Base-by-base conservation (phyloP, 1,140 invertebrate genomes). In the Drosophila sp. region DNA sequence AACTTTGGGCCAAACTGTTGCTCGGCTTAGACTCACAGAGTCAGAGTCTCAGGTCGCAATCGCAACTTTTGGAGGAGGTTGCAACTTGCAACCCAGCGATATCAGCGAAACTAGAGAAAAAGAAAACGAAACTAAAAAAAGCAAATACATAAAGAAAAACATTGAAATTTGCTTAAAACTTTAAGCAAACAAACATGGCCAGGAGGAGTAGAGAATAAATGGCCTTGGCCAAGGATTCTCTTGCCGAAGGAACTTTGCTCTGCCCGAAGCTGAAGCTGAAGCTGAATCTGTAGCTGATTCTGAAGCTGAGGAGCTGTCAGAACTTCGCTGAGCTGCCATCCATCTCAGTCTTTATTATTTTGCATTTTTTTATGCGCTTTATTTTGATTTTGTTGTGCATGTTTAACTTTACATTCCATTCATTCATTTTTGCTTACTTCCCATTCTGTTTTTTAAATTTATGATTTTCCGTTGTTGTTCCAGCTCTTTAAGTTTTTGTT, bases 1-100 rank as follows among this genome's bases (percentile, higher is more conserved):
- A 78, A 86, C 83, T 86, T 86, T 86, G 51, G 16, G 78, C 78
- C 83, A 82, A 86, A 86, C 81, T 86, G 81, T 86, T 86, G 81
- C 81, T 75, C 50, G 13, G 70, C 43, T 62, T 51, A 56, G 27
- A 57, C 54, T 53, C 56, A 2, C 21, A 21, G 21, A 21, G 1
- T 21, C 21, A 21, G 21, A 21, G 1, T 21, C 21, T 21, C 21
- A 61, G 62, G 41, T 72, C 58, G 13, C 69, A 53, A 29, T 32
- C 53, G 54, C 58, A 64, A 73, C 51, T 63, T 18, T 38, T 36
- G 66, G 27, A 59, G 67, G 58, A 54, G 41, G n/a, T n/a, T n/a
- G n/a, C n/a, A n/a, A n/a, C n/a, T n/a, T 78, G 65, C 58, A 63
- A 16, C 53, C 18, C 21, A 59, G 46, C 78, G 65, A 81, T 84